Evolutionary conservation across 1,140 invertebrate species (phyloP), one percentile per base, ranked within the genome.

Genomic region (Planococcus citri): DNA sequence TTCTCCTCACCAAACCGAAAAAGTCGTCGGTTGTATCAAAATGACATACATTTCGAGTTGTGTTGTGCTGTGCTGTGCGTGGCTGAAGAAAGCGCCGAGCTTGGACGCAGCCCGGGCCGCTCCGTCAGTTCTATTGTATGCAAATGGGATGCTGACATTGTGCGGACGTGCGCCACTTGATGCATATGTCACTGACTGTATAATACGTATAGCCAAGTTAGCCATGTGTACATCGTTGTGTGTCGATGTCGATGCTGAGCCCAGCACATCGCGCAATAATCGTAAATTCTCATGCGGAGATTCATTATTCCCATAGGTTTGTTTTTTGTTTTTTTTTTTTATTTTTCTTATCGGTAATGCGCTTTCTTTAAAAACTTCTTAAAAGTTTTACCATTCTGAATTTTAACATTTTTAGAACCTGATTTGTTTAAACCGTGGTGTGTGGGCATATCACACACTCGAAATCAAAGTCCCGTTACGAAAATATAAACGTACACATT

Each of bases 311-410:
- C 41, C 41, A 51, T 51, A 51, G 6, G n/a, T 51, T n/a, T n/a
- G n/a, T n/a, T n/a, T n/a, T n/a, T n/a, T n/a, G n/a, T n/a, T n/a
- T n/a, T n/a, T n/a, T n/a, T n/a, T n/a, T n/a, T n/a, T n/a, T n/a
- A n/a, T n/a, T 20, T 51, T 51, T 51, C 41, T 51, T 51, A 51
- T 51, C 41, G 41, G 41, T 51, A 51, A 51, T 51, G 41, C 41
- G 41, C 41, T 51, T 51, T 51, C 41, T 51, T 51, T 51, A 51
- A 51, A 37, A 51, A 51, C 41, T 51, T 51, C 41, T 51, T 51
- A 51, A 51, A 51, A 51, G n/a, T 33, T 33, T n/a, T n/a, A 37
- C 41, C 41, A 51, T 51, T 17, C 41, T 51, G 41, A 51, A 51
- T 51, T 51, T 51, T 51, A 51, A 51, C 41, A 17, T 51, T 37